Percentiles rank a stretch among this genome's conserved stretches.
These are phyloP conservation scores for Champsocephalus gunnari DNA, from an alignment of 2,797 vertebrate species.

Conservation along the genomic window DNA sequence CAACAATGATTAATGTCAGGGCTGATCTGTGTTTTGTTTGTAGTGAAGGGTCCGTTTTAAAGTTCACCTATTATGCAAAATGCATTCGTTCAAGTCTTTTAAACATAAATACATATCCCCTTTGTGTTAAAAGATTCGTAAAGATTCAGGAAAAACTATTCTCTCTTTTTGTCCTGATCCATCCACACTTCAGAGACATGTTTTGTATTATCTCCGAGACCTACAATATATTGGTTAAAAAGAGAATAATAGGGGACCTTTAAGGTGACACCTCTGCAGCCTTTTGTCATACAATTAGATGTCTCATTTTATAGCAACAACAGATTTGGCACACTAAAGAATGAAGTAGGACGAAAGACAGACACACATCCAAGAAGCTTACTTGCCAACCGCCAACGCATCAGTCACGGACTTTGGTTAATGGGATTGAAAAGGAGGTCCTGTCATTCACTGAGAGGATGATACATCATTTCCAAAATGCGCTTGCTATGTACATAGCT, in stretches of 20 bases:
- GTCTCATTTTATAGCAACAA: constrained; percentile 25
- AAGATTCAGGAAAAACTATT: too few species aligned
- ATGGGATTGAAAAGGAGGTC: constrained; percentile 44
- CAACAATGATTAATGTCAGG: constrained; percentile 10
- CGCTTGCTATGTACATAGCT: constrained; percentile 15
- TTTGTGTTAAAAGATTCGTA: too few species aligned
- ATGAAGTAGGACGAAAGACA: constrained; percentile 28
- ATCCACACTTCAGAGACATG: too few species aligned
- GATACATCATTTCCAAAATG: constrained; percentile 43
- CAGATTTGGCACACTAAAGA: constrained; percentile 2
- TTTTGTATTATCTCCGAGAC: too few species aligned
- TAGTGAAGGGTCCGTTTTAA: constrained; percentile 3
- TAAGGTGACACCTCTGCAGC: neutral
- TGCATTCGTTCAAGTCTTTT: too few species aligned
- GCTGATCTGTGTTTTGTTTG: constrained; percentile 1
- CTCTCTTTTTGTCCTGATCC: too few species aligned
- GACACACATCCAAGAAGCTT: constrained; percentile 19
- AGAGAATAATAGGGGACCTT: too few species aligned
- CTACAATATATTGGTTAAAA: too few species aligned
- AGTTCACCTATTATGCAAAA: too few species aligned
- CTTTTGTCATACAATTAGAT: constrained; percentile 10
- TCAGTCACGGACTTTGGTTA: constrained; percentile 24
- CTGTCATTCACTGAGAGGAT: constrained; percentile 44
- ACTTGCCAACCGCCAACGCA: constrained; percentile 5
- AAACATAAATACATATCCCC: too few species aligned